Evolutionary conservation across 2,113 vertebrate species (phyloP).

Genomic region (Tretioscincus oriximinensis): DNA sequence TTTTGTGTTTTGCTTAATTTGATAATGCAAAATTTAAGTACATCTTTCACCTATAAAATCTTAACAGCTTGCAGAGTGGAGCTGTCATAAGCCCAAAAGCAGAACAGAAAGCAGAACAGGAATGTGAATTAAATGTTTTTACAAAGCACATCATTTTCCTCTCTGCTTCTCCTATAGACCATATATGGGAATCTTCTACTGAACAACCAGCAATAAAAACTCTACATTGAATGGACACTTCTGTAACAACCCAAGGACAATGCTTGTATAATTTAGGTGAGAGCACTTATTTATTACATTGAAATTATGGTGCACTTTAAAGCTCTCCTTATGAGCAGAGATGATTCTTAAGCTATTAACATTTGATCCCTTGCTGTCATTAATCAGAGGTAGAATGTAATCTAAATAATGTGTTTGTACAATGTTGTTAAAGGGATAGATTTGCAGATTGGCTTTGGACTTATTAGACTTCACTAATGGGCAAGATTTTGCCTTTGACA

Average conservation of each 20-base stretch:
- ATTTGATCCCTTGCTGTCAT: constrained; percentile 68
- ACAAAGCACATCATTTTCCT: constrained; percentile 49
- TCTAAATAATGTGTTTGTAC: constrained; percentile 58
- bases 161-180: constrained; percentile 50
- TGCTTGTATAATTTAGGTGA: constrained; percentile 48
- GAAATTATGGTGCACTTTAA: constrained; percentile 60
- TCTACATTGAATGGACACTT: constrained; percentile 35
- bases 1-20: neutral
- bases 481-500: constrained; percentile 52
- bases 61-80: constrained; percentile 41
- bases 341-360: constrained; percentile 68
- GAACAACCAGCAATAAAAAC: constrained; percentile 56
- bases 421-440: constrained; percentile 42
- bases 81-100: constrained; percentile 55
- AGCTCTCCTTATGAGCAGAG: constrained; percentile 40
- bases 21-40: constrained; percentile 30
- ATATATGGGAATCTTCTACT: constrained; percentile 62
- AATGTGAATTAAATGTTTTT: constrained; percentile 53
- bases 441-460: constrained; percentile 41
- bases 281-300: constrained; percentile 60
- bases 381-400: constrained; percentile 63
- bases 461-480: constrained; percentile 46
- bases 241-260: constrained; percentile 47
- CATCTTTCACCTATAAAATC: constrained; percentile 54
- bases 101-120: constrained; percentile 67